Evolutionary conservation across 64 coral and sea anemone genomes (phyloP).

Genomic region (Trachythela sp.): DNA sequence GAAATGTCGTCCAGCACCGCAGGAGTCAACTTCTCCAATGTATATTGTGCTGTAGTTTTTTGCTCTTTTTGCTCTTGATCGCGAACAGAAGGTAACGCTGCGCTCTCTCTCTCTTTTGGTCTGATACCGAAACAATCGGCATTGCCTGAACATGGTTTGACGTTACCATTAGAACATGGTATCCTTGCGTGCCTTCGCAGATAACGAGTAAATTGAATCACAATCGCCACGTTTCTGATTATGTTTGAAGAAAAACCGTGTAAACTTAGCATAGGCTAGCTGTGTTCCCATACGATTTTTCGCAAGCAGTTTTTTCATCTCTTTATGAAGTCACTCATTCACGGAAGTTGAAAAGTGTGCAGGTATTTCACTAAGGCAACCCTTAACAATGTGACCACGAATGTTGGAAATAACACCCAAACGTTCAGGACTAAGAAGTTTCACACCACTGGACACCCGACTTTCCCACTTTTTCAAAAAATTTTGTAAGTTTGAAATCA

Average conservation of each 20-base stretch:
- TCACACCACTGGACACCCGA: neutral
- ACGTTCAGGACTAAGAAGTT: neutral
- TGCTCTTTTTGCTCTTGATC: neutral
- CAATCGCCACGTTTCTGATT: neutral
- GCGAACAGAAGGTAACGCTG: neutral
- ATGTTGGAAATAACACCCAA: conserved; percentile 6
- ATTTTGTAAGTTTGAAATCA: too few relatives aligned
- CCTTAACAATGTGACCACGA: conserved; percentile 30
- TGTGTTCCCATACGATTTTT: conserved; percentile 27
- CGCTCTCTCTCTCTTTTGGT: neutral
- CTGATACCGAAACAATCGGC: neutral
- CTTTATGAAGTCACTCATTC: conserved; percentile 34
- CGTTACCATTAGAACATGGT: neutral
- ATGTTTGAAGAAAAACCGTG: conserved; percentile 38
- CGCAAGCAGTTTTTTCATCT: conserved; percentile 37
- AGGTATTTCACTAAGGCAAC: conserved; percentile 44
- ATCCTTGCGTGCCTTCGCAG: neutral
- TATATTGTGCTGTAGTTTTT: neutral
- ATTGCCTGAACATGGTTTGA: neutral
- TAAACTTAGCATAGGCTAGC: conserved; percentile 40
- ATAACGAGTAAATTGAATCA: neutral
- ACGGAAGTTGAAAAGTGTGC: conserved; percentile 30
- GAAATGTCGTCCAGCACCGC: neutral
- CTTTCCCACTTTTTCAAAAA: too few relatives aligned
- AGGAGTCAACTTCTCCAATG: neutral